A percentile compares a stretch with the other conserved stretches of the same genome.
phyloP scores from a whole-genome alignment of 2,797 vertebrate genomes.

The Amblyraja radiata region DNA sequence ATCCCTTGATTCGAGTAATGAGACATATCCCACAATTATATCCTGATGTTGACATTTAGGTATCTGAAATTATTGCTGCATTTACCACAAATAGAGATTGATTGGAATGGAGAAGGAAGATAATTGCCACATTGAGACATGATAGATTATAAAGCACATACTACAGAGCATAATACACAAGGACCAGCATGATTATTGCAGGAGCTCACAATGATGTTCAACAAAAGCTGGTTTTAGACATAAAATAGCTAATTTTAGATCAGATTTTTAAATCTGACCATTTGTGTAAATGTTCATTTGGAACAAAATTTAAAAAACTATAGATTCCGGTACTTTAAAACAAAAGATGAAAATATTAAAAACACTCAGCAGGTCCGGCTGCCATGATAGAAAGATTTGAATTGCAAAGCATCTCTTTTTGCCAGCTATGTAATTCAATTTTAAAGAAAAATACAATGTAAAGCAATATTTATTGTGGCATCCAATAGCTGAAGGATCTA shows the following conservation, averaged over 20 bases:
- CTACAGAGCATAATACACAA: not conserved
- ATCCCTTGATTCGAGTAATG: not conserved
- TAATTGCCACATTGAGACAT: conserved; percentile 12
- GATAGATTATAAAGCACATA: conserved; percentile 12
- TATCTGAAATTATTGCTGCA: conserved; percentile 21
- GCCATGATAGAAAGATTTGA: not conserved
- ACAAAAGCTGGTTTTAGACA: not conserved
- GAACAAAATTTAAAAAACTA: not conserved
- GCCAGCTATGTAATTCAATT: no score
- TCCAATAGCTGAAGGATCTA: no score
- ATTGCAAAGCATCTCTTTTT: no score
- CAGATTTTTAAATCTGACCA: not conserved
- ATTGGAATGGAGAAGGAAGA: conserved; percentile 26
- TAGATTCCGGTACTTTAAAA: not conserved
- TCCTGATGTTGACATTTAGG: conserved; percentile 8
- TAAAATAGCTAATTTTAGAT: not conserved
- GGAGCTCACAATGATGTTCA: not conserved
- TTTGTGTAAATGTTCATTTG: not conserved
- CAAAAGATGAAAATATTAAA: not conserved
- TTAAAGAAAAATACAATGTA: no score
- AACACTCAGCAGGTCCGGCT: not conserved
- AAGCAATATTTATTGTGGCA: no score
- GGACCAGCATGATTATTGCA: not conserved
- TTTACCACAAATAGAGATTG: conserved; percentile 28
- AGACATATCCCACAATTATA: conserved; percentile 14